These are phyloP conservation scores for Liodrosophila aerea DNA, from an alignment of 2,888 invertebrate species.

Conservation along the genomic window DNA sequence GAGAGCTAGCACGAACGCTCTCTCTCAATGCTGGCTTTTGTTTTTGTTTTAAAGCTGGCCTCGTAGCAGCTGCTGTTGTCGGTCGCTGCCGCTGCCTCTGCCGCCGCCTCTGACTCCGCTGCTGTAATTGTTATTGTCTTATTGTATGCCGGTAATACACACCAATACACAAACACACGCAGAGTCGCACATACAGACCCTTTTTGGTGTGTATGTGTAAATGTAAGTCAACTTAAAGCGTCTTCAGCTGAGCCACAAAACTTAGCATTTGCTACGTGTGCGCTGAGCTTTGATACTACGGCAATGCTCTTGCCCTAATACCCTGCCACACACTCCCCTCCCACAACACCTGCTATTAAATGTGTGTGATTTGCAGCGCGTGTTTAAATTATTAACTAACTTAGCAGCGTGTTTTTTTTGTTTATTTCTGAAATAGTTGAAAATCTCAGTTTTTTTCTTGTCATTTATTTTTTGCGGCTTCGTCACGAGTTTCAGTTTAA, in stretches of 20 bases:
- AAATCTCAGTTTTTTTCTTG: constrained; percentile 7
- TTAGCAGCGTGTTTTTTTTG: constrained; percentile 24
- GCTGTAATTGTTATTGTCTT: constrained; percentile 67
- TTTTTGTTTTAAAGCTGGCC: constrained; percentile 40
- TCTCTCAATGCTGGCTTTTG: constrained; percentile 18
- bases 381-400: constrained; percentile 64
- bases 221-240: constrained; percentile 65
- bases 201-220: constrained; percentile 17
- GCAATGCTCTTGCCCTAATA: background rate
- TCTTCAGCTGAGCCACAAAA: constrained; percentile 29
- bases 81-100: constrained; percentile 22
- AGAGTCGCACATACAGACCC: background rate
- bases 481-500: constrained; percentile 71
- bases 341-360: constrained; percentile 8
- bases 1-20: too few relatives aligned
- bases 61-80: constrained; percentile 19
- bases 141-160: constrained; percentile 57
- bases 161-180: constrained; percentile 13
- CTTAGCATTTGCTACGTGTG: constrained; percentile 40
- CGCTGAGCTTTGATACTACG: constrained; percentile 25
- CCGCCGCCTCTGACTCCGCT: constrained; percentile 12
- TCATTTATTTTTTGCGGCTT: too few relatives aligned
- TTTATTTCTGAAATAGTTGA: constrained; percentile 22
- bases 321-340: background rate
- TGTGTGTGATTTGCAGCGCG: constrained; percentile 52